Evolutionary conservation across 2,888 invertebrate genomes (phyloP).

Genomic region (Eupithecia vulgata): DNA sequence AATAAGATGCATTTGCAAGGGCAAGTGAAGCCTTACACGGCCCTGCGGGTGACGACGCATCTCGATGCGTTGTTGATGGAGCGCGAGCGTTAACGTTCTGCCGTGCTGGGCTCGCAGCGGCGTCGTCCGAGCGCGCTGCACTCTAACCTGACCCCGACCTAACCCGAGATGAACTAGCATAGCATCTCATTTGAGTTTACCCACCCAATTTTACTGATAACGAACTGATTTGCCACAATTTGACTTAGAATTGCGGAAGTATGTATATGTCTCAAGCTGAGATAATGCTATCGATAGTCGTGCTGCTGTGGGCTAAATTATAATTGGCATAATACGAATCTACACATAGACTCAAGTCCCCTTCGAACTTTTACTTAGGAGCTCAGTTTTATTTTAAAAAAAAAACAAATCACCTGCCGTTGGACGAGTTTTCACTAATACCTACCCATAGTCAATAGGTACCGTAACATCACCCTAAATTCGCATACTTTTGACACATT

Average conservation of each 20-base stretch:
- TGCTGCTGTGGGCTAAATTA: constrained; percentile 26
- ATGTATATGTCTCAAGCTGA: constrained; percentile 38
- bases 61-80: constrained; percentile 60
- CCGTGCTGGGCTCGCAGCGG: constrained; percentile 48
- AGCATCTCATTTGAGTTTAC: constrained; percentile 77
- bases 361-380: neutral
- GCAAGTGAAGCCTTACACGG: constrained; percentile 40
- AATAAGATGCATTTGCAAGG: constrained; percentile 23
- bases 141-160: constrained; percentile 69
- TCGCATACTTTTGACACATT: too few relatives aligned
- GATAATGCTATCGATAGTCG: constrained; percentile 38
- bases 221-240: constrained; percentile 62
- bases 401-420: neutral
- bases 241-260: constrained; percentile 62
- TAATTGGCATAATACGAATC: constrained; percentile 8
- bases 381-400: neutral
- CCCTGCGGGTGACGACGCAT: constrained; percentile 62
- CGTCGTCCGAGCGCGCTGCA: constrained; percentile 59
- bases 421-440: neutral
- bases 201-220: constrained; percentile 80
- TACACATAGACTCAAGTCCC: neutral
- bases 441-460: too few relatives aligned
- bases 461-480: too few relatives aligned
- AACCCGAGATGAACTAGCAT: constrained; percentile 72
- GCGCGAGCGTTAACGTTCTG: constrained; percentile 66